Base-by-base conservation (phyloP, 2,888 invertebrate species). In the Glyphotaelius pellucidus region DNA sequence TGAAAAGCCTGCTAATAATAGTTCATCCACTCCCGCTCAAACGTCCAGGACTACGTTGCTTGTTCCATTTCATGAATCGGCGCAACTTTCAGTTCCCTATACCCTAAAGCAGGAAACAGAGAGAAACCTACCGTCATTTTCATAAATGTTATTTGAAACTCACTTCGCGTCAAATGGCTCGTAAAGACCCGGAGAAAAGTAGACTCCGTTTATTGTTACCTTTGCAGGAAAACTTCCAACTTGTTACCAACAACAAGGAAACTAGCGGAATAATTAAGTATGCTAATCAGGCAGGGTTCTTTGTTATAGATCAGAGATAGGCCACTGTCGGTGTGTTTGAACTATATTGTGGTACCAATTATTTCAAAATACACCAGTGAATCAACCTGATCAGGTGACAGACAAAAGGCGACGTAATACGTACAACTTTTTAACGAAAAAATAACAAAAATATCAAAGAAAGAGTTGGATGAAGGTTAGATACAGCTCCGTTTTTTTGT, bases 71-170 rank as follows among this genome's bases (percentile, higher is more conserved):
- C 47, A 86, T 42, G 42, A 86, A 86, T 86, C 86, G 86, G 47
- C 7, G 47, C 38, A 86, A 86, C n/a, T 86, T 86, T 42, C 30
- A n/a, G 67, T 25, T 67, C 52, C 52, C 86, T 47, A 30, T 38
- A 47, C 47, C 86, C n/a, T 25, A 86, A 86, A 86, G 30, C 67
- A 67, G 67, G 67, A 67, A 67, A 67, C 67, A 67, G 67, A 25
- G 67, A 67, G 67, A 25, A n/a, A 67, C 86, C 42, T 86, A 86
- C 42, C 86, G 86, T 30, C 38, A 86, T 86, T 86, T 86, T 47
- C 86, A 86, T 86, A 86, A 86, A 86, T 86, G 86, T 86, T 86
- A 86, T 86, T 86, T 30, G 67, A 67, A 67, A 67, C 67, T 67
- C 67, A 67, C 67, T n/a, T 67, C 67, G 25, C 67, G n/a, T 67